Conservation (phyloP, 2,113 vertebrate species). For the Triplophysa rosa region DNA sequence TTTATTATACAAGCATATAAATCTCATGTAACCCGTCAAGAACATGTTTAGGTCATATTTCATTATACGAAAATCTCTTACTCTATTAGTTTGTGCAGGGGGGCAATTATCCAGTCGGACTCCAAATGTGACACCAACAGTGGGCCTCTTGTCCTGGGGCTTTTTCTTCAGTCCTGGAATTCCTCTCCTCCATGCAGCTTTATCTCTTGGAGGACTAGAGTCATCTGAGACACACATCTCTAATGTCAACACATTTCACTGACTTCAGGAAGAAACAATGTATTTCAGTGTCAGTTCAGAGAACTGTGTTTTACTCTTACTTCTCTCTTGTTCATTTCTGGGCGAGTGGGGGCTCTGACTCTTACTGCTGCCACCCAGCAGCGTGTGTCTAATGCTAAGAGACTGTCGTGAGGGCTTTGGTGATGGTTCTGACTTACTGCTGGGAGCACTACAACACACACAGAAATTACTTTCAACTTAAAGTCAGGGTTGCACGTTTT, state of each 20-base stretch:
- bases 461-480: not conserved
- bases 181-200: conserved; percentile 88
- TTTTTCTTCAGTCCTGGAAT: conserved; percentile 94
- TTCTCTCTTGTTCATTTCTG: conserved; percentile 65
- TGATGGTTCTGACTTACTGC: conserved; percentile 86
- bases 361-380: conserved; percentile 81
- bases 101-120: conserved; percentile 94
- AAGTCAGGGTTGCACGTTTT: not conserved
- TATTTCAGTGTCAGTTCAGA: not conserved
- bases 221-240: conserved; percentile 77
- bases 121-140: conserved; percentile 87
- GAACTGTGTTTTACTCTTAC: conserved; percentile 44
- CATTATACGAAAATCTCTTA: conserved; percentile 60
- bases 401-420: conserved; percentile 90
- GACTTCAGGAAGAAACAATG: conserved; percentile 50
- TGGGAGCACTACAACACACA: conserved; percentile 62
- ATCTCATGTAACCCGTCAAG: too few relatives aligned
- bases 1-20: not conserved
- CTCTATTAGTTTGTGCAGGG: conserved; percentile 88
- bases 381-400: conserved; percentile 88
- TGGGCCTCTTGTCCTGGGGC: conserved; percentile 88
- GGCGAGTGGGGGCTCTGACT: conserved; percentile 67
- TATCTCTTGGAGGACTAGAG: conserved; percentile 95
- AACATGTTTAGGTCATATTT: too few relatives aligned
- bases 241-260: conserved; percentile 53